Percentiles rank a stretch among this genome's conserved stretches.
Evolutionary conservation across 1,140 invertebrate genomes (phyloP).

Genomic region (Agrilus planipennis): DNA sequence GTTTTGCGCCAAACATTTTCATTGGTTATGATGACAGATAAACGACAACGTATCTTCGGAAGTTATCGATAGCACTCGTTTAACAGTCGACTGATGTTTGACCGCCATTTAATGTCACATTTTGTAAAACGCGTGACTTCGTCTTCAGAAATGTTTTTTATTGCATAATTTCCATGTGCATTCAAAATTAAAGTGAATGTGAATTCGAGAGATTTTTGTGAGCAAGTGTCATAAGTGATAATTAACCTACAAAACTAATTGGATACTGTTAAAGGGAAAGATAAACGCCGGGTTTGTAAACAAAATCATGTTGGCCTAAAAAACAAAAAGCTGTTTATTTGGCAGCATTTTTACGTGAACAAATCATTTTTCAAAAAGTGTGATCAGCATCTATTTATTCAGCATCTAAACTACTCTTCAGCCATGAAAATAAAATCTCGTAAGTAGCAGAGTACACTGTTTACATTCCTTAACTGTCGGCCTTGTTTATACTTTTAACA

Average conservation of each 20-base stretch:
- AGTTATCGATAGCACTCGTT: too few species aligned
- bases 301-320: too few species aligned
- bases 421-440: slow-evolving; percentile 3
- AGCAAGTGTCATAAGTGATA: neutral
- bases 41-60: too few species aligned
- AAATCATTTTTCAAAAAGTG: neutral
- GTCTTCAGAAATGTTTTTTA: neutral
- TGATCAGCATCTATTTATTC: neutral
- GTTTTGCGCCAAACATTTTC: neutral
- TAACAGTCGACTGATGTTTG: neutral
- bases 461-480: too few species aligned
- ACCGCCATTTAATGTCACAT: slow-evolving; percentile 3
- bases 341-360: too few species aligned
- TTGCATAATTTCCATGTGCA: neutral
- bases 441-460: too few species aligned
- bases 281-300: too few species aligned
- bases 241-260: slow-evolving; percentile 1
- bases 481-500: too few species aligned
- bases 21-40: too few species aligned
- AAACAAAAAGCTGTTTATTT: too few species aligned
- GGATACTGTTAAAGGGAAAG: neutral
- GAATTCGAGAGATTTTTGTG: neutral
- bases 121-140: neutral
- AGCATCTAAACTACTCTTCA: neutral
- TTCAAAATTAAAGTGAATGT: neutral